Evolutionary conservation across 2,113 vertebrate species (phyloP).

Genomic region (Syngnathus typhle): DNA sequence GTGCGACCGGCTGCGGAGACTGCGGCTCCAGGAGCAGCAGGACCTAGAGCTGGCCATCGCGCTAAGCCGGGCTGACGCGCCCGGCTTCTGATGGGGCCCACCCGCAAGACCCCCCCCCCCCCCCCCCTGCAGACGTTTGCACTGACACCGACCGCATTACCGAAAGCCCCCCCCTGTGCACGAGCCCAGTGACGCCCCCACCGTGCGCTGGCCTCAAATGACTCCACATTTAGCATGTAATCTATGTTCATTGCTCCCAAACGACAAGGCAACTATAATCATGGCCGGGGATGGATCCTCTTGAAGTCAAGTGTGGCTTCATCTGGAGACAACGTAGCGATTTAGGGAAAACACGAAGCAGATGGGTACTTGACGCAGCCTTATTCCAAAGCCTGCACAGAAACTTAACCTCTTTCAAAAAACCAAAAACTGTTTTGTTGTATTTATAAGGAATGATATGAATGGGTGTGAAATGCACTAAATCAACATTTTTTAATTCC

Average conservation of each 20-base stretch:
- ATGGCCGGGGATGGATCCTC: constrained; percentile 39
- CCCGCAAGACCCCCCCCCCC: constrained; percentile 2
- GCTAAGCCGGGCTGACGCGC: constrained; percentile 87
- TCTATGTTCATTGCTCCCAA: constrained; percentile 47
- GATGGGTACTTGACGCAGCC: constrained; percentile 7
- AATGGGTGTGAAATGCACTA: constrained; percentile 12
- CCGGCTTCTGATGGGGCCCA: constrained; percentile 66
- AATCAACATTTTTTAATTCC: not conserved
- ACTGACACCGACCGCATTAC: constrained; percentile 31
- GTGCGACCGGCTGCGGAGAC: constrained; percentile 79
- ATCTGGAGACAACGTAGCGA: constrained; percentile 31
- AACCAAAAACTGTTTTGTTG: constrained; percentile 13
- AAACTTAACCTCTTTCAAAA: constrained; percentile 16
- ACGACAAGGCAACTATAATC: constrained; percentile 51
- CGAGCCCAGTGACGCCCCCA: constrained; percentile 32
- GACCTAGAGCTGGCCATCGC: constrained; percentile 92
- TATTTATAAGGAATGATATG: constrained; percentile 38
- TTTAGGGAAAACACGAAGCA: constrained; percentile 32
- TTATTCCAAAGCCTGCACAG: constrained; percentile 20
- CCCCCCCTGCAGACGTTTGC: constrained; percentile 15
- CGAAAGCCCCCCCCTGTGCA: not conserved
- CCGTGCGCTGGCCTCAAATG: constrained; percentile 37
- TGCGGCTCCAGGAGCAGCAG: constrained; percentile 85
- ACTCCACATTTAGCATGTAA: constrained; percentile 46
- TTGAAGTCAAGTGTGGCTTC: constrained; percentile 41